Percentiles rank a stretch among this genome's conserved stretches.
phyloP scores from a whole-genome alignment of 2,888 invertebrate genomes.

The Elegia similella region DNA sequence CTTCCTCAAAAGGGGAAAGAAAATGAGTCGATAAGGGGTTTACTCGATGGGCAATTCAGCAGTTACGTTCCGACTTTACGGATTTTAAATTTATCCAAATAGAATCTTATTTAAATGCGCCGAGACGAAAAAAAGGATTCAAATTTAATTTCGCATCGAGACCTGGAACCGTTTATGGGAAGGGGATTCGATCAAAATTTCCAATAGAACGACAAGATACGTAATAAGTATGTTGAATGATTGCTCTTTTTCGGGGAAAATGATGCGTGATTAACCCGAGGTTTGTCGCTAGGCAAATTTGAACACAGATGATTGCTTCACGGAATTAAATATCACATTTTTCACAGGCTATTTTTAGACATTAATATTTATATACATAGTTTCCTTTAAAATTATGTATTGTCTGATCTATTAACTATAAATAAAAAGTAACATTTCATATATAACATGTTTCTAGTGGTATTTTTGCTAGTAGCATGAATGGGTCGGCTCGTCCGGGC shows the following conservation, averaged over 20 bases:
- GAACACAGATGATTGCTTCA: too few species aligned
- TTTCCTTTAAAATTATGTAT: too few species aligned
- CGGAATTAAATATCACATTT: too few species aligned
- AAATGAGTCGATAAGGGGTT: conserved; percentile 53
- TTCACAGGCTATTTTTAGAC: too few species aligned
- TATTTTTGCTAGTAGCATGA: too few species aligned
- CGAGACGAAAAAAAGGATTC: conserved; percentile 31
- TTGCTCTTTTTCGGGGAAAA: conserved; percentile 38
- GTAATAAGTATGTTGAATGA: conserved; percentile 40
- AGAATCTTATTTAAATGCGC: conserved; percentile 40
- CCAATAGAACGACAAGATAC: conserved; percentile 37
- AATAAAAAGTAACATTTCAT: too few species aligned
- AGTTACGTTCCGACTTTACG: conserved; percentile 35
- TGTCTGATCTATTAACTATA: too few species aligned
- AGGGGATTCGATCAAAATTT: conserved; percentile 35
- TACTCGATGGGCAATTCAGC: conserved; percentile 48
- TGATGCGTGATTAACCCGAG: conserved; percentile 47
- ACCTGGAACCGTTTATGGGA: conserved; percentile 21
- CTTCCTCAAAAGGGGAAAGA: conserved; percentile 44
- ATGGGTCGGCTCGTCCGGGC: too few species aligned
- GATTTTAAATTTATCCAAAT: conserved; percentile 43
- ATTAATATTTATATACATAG: too few species aligned
- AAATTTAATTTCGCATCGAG: conserved; percentile 29
- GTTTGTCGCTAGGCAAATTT: too few species aligned
- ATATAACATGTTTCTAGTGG: too few species aligned